Conservation (phyloP, 2,797 vertebrate genomes). For the Coregonus sp. region DNA sequence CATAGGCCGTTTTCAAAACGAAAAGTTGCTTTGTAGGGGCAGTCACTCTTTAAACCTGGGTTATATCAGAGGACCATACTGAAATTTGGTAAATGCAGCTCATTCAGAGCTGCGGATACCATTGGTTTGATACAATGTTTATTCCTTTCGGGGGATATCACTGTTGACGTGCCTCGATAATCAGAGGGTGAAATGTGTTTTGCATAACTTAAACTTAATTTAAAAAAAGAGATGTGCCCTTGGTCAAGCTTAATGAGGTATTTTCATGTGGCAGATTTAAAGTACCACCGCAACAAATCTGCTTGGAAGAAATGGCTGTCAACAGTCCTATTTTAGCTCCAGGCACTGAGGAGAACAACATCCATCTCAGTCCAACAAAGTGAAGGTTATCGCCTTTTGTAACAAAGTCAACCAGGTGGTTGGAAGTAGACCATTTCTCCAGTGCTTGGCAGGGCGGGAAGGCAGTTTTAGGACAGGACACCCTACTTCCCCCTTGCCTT, state of each 20-base stretch:
- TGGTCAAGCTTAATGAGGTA: slow-evolving; percentile 52
- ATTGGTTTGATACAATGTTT: slow-evolving; percentile 54
- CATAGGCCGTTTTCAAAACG: too few relatives aligned
- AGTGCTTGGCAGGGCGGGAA: slow-evolving; percentile 53
- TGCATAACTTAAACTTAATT: slow-evolving; percentile 60
- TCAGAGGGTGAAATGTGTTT: slow-evolving; percentile 35
- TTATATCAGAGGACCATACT: neutral
- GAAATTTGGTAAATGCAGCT: slow-evolving; percentile 22
- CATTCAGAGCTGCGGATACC: neutral
- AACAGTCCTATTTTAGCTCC: slow-evolving; percentile 33
- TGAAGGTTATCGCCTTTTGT: slow-evolving; percentile 48
- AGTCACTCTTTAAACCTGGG: too few relatives aligned
- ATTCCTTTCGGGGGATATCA: slow-evolving; percentile 47
- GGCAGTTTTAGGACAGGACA: slow-evolving; percentile 56
- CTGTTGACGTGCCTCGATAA: slow-evolving; percentile 56
- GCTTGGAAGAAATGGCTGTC: slow-evolving; percentile 23
- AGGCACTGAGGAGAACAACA: slow-evolving; percentile 16
- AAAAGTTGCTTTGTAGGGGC: too few relatives aligned
- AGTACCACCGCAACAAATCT: slow-evolving; percentile 32
- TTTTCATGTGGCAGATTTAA: slow-evolving; percentile 37
- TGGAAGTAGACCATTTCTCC: slow-evolving; percentile 73
- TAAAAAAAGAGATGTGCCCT: slow-evolving; percentile 40
- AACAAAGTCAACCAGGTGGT: slow-evolving; percentile 73
- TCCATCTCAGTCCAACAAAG: slow-evolving; percentile 42
- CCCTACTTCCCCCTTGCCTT: slow-evolving; percentile 58